Conservation (phyloP, 2,797 vertebrate genomes). For the Apogon talboti region DNA sequence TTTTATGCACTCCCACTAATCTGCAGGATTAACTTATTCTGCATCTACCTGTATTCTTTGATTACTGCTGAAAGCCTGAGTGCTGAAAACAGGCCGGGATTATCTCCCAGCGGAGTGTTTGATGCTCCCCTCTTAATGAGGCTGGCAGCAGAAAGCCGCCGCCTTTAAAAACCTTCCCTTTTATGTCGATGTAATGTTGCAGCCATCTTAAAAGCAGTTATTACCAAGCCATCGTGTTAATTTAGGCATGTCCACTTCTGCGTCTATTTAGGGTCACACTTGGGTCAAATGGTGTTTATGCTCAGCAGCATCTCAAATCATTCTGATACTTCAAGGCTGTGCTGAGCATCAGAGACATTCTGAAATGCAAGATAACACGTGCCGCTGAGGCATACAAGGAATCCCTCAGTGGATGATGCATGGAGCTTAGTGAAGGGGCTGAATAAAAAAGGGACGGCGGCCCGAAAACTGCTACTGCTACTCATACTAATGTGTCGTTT, state of each 20-base stretch:
- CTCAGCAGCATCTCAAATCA: constrained; percentile 28
- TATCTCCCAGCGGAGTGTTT: constrained; percentile 68
- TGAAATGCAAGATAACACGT: constrained; percentile 13
- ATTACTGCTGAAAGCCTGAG: constrained; percentile 68
- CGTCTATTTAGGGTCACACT: constrained; percentile 38
- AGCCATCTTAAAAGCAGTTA: constrained; percentile 55
- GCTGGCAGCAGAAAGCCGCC: constrained; percentile 48
- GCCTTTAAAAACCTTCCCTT: constrained; percentile 52
- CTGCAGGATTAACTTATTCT: constrained; percentile 70
- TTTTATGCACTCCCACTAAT: constrained; percentile 69
- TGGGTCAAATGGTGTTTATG: constrained; percentile 49
- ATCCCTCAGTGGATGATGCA: constrained; percentile 20
- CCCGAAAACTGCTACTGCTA: no score
- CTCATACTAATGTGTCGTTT: no score
- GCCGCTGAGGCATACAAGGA: background rate
- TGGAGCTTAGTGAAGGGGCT: background rate
- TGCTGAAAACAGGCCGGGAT: constrained; percentile 57
- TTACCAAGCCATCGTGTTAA: constrained; percentile 36
- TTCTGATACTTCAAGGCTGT: constrained; percentile 41
- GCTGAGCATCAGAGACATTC: constrained; percentile 28
- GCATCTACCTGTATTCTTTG: constrained; percentile 76
- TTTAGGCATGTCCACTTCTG: constrained; percentile 50
- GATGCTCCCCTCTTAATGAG: constrained; percentile 73
- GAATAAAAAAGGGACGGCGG: no score
- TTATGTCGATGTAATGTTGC: constrained; percentile 53